These are phyloP conservation scores for Fregetta grallaria DNA, from an alignment of 2,113 vertebrate species.

Conservation along the genomic window DNA sequence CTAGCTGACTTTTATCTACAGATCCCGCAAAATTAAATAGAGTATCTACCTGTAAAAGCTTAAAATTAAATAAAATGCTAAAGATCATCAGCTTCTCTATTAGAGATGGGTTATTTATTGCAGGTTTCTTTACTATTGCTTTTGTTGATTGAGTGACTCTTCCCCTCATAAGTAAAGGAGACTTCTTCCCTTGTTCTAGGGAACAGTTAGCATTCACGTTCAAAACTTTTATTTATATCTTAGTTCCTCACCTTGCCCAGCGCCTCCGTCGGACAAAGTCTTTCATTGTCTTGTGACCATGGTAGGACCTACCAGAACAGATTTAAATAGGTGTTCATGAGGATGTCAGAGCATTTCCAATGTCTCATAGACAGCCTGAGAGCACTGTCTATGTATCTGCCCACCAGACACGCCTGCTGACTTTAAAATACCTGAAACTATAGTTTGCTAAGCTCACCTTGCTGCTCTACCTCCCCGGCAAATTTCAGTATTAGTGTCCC, in stretches of 20 bases:
- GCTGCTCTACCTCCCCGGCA: background rate
- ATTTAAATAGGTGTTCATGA: background rate
- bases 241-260: slow-evolving; percentile 87
- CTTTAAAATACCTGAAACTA: background rate
- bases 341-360: background rate
- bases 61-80: background rate
- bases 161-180: background rate
- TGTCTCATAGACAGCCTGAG: background rate
- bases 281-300: slow-evolving; percentile 94
- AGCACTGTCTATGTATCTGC: background rate
- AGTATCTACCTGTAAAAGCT: background rate
- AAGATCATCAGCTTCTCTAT: background rate
- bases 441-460: background rate
- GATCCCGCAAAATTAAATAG: background rate
- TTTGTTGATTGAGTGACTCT: background rate
- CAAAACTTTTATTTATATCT: background rate
- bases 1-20: background rate
- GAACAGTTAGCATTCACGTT: background rate
- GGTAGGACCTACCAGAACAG: slow-evolving; percentile 84
- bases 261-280: slow-evolving; percentile 95
- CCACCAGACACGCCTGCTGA: background rate
- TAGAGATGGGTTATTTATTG: background rate
- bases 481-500: background rate
- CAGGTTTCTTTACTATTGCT: background rate
- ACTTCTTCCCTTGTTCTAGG: too few species aligned